Base-by-base conservation (phyloP, 2,888 invertebrate genomes). In the Agonopterix subpropinquella region DNA sequence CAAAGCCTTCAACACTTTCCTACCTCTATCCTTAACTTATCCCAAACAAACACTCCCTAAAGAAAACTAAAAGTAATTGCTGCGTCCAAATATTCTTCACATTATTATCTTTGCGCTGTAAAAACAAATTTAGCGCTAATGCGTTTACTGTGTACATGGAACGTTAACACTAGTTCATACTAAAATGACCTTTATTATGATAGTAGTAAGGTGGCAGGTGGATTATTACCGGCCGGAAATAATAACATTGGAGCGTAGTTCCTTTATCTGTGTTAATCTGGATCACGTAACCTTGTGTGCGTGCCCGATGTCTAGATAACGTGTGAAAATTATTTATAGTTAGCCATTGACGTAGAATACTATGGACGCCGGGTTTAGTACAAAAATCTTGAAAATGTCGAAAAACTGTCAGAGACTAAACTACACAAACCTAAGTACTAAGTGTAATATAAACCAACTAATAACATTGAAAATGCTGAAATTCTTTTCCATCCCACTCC, bases 141-240 rank as follows among this genome's bases (percentile, higher is more conserved):
- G 70, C 67, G 62, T 68, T 71, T 70, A 59, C 62, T 62, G 61
- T 70, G 71, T 70, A 65, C 61, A 67, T 67, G 8, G 42, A 35
- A 43, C 42, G 42, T 28, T 28, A 28, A 28, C 28, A 28, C 28
- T 4, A 28, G 5, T 28, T 28, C 28, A 28, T 28, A 7, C 28
- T 28, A 28, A 28, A 28, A 28, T 28, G 28, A 7, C 5, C 28
- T 28, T 28, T 28, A 28, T 28, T 28, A 7, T 28, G 1, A 28
- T 28, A 28, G 28, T 7, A 28, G 28, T 28, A 28, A 28, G 28
- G 28, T 28, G 28, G 28, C 7, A 28, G 28, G 4, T 4, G 4
- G 28, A 28, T 28, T 28, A 52, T 51, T 53, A 53, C 47, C 47
- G 41, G 49, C 51, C 43, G 55, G 49, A 53, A 51, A 52, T 51